Evolutionary conservation across 2,888 invertebrate species (phyloP).

Genomic region (Willowsia nigromaculata): DNA sequence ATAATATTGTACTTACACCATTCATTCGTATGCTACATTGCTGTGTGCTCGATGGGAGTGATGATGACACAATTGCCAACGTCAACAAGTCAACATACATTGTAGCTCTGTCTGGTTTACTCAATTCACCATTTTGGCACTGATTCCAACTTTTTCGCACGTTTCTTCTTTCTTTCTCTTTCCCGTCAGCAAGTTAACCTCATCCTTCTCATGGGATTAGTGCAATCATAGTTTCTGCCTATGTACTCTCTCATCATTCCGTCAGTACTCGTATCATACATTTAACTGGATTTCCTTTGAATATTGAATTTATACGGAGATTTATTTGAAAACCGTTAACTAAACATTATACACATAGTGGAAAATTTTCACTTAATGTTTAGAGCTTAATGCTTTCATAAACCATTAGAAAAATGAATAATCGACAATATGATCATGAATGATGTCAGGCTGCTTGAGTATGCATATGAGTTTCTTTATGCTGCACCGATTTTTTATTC

Average conservation of each 20-base stretch:
- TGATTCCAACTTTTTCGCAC: slow-evolving; percentile 61
- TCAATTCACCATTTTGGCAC: slow-evolving; percentile 56
- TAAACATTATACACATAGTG: too few species aligned
- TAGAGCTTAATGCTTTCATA: background rate
- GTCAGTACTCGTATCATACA: background rate
- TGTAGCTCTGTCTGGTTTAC: slow-evolving; percentile 49
- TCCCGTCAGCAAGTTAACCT: background rate
- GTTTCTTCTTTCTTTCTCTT: slow-evolving; percentile 39
- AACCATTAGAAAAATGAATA: background rate
- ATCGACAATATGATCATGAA: background rate
- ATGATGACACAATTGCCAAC: slow-evolving; percentile 47
- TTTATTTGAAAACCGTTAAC: too few species aligned
- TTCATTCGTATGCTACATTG: background rate
- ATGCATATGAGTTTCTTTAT: background rate
- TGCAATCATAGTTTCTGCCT: background rate
- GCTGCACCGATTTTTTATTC: slow-evolving; percentile 19
- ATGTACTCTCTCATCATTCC: background rate
- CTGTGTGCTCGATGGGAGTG: background rate
- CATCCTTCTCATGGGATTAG: background rate
- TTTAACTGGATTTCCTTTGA: too few species aligned
- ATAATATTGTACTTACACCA: background rate
- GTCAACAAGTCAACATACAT: slow-evolving; percentile 47
- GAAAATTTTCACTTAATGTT: too few species aligned
- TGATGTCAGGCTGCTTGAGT: background rate
- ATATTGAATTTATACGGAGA: too few species aligned